Base-by-base conservation (phyloP, 2,113 vertebrate genomes). In the Conger conger region DNA sequence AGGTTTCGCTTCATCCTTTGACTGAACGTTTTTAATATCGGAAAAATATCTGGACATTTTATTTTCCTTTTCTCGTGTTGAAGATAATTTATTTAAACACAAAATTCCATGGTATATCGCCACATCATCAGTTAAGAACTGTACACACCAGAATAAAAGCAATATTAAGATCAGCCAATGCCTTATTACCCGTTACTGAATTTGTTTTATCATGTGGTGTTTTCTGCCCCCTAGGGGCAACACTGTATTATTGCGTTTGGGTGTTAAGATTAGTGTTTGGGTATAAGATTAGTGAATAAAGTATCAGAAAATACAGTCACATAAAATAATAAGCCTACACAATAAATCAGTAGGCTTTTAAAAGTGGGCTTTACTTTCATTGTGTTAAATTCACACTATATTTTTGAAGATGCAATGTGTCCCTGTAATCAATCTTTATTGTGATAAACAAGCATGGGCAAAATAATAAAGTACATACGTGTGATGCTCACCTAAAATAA, bases 221-320 rank as follows among this genome's bases (percentile, higher is more conserved):
- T 84, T 84, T 27, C 53, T 76, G 42, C 76, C 83, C 73, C 45
- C 83, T 84, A 54, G 83, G 37, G 83, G 83, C n/a, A 79, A 40
- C 27, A 84, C 33, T 73, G 3, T 57, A 20, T 63, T 63, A 63
- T 73, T 1, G 57, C 16, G 54, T 15, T n/a, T n/a, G n/a, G n/a
- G n/a, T n/a, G n/a, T n/a, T n/a, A 57, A 57, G 2, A 15, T 15
- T 8, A 15, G 16, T 57, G 18, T 42, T 57, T 17, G 2, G 4
- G 13, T 63, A 20, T 63, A 20, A 63, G 7, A 27, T 63, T 63
- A 63, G 20, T 63, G 18, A 63, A 63, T 63, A 20, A 63, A 63
- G 57, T 63, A 20, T 63, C 57, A 27, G 23, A 4, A 63, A 63
- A 63, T 1, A 63, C 57, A 63, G 1, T 23, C n/a, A n/a, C n/a